These are phyloP conservation scores for Zygogramma bicolorata DNA, from an alignment of 2,888 invertebrate species.

Conservation along the genomic window DNA sequence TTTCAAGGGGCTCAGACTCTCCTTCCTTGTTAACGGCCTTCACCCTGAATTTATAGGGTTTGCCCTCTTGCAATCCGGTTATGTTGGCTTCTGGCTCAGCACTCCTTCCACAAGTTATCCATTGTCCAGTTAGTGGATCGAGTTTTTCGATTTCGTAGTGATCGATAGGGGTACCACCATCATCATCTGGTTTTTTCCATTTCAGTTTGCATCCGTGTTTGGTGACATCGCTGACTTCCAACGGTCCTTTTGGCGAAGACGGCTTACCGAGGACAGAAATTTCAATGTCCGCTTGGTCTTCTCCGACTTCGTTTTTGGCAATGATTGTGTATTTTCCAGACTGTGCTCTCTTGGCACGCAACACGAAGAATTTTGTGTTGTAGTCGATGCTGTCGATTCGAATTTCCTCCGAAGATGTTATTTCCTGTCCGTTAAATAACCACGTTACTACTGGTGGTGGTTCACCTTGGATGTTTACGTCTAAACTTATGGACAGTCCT, in stretches of 20 bases:
- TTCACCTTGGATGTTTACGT: slow-evolving; percentile 92
- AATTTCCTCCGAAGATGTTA: slow-evolving; percentile 73
- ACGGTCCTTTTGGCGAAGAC: slow-evolving; percentile 84
- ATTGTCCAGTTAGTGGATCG: slow-evolving; percentile 91
- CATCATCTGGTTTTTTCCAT: slow-evolving; percentile 96
- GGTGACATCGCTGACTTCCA: slow-evolving; percentile 89
- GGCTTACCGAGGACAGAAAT: slow-evolving; percentile 86
- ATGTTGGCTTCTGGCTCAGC: slow-evolving; percentile 88
- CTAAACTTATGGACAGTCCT: slow-evolving; percentile 87
- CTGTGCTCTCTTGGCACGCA: slow-evolving; percentile 83
- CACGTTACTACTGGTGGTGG: slow-evolving; percentile 94
- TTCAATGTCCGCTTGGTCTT: slow-evolving; percentile 91
- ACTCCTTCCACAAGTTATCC: slow-evolving; percentile 92
- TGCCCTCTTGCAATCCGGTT: slow-evolving; percentile 90
- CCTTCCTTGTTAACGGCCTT: slow-evolving; percentile 98
- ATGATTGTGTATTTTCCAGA: slow-evolving; percentile 90
- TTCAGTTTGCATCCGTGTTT: slow-evolving; percentile 92
- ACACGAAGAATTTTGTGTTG: slow-evolving; percentile 89
- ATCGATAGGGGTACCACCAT: slow-evolving; percentile 94
- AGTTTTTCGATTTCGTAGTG: slow-evolving; percentile 97
- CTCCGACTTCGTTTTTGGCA: slow-evolving; percentile 93
- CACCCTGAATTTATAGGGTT: slow-evolving; percentile 98
- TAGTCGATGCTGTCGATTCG: slow-evolving; percentile 89
- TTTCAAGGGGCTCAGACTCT: slow-evolving; percentile 95
- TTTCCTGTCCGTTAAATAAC: slow-evolving; percentile 81